phyloP scores from a whole-genome alignment of 1,140 invertebrate species.

The honey bee (Apis mellifera) region DNA sequence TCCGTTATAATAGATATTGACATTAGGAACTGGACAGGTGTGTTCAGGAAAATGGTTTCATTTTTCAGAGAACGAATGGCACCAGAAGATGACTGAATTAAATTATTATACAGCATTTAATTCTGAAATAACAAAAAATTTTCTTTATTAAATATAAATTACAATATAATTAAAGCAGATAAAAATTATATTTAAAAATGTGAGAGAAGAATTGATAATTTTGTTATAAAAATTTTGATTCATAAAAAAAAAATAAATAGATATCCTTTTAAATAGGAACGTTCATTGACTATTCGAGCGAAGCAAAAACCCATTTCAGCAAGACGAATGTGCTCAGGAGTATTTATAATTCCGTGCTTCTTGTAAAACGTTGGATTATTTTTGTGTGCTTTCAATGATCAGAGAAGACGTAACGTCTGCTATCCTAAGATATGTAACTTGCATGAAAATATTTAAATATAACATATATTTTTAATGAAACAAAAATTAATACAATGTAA shows the following conservation, averaged over 20 bases:
- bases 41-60: neutral
- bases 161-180: neutral
- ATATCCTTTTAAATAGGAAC: neutral
- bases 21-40: neutral
- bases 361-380: slow-evolving; percentile 45
- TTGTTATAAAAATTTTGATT: too few species aligned
- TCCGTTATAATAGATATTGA: neutral
- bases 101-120: neutral
- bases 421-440: too few species aligned
- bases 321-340: slow-evolving; percentile 31
- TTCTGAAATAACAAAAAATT: slow-evolving; percentile 1
- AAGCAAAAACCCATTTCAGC: neutral
- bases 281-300: neutral
- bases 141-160: neutral
- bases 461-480: neutral
- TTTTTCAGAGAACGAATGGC: neutral
- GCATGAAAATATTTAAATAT: neutral
- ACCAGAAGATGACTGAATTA: neutral
- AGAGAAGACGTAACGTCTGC: slow-evolving; percentile 8
- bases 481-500: too few species aligned
- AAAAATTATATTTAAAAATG: neutral
- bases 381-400: slow-evolving; percentile 15
- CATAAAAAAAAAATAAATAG: too few species aligned
- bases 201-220: too few species aligned
- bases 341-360: slow-evolving; percentile 51